Evolutionary conservation across 2,113 vertebrate genomes (phyloP), one percentile per base, ranked within the genome.

Genomic region (Mastomys coucha): DNA sequence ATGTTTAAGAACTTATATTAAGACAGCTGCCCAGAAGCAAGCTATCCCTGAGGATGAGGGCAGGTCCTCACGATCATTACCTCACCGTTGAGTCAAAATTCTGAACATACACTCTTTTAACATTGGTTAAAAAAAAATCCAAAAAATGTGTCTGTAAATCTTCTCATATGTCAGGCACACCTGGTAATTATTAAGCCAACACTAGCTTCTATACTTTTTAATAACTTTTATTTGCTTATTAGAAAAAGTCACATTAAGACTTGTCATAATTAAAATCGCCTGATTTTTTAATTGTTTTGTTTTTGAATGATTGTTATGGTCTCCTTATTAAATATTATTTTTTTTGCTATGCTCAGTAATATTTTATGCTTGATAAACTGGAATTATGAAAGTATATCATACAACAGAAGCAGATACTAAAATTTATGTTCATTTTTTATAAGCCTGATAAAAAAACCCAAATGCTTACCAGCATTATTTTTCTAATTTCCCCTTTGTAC

Each of bases 401-500:
- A 88, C 92, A 97, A 7, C 7, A 42, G 49, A 80, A 96, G 82
- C 56, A 97, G 76, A 42, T 45, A 63, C 45, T 95, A 77, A 95
- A 89, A 70, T 85, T 97, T 96, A 93, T 89, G 91, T 96, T 91
- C 36, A 70, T 92, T 89, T 95, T 94, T 65, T 97, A 91, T 95
- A 75, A 85, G 13, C 56, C 69, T 53, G 22, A 93, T 96, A 96
- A 97, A 96, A 78, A 96, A 89, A 90, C 91, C 45, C 45, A 91
- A 96, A 76, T 94, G 0, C 75, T 97, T 97, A 72, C 75, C 58
- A 96, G 78, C 49, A 93, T 91, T 80, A 97, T 88, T 97, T 96
- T 97, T 96, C 95, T 94, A 97, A 97, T 96, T 90, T 97, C 98
- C 97, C 97, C 98, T 98, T 98, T 98, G 96, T 98, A 98, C 97